Conservation (phyloP, 2,113 vertebrate genomes). For the Neotragus moschatus region DNA sequence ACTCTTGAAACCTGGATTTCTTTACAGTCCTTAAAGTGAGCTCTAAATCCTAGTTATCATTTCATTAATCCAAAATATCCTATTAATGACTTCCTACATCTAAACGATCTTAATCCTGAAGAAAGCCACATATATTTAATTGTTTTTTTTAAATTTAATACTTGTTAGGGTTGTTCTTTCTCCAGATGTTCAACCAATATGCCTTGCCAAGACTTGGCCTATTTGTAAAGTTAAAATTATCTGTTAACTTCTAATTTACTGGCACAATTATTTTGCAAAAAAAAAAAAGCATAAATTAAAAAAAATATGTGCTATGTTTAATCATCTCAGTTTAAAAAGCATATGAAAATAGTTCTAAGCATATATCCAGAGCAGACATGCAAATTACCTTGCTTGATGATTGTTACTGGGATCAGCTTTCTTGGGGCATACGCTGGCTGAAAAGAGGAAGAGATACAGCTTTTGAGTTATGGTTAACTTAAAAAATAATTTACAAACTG, state of each 20-base stretch:
- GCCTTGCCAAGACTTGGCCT: background rate
- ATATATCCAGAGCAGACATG: background rate
- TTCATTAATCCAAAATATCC: conserved; percentile 5
- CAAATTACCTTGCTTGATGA: conserved; percentile 85
- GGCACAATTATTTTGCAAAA: background rate
- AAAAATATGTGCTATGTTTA: background rate
- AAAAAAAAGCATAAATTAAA: background rate
- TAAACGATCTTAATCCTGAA: background rate
- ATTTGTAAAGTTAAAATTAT: background rate
- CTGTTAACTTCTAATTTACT: background rate
- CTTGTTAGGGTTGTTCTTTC: background rate
- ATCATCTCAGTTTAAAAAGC: background rate
- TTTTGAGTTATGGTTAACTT: conserved; percentile 8
- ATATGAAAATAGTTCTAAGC: background rate
- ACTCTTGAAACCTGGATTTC: background rate
- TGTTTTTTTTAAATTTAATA: background rate
- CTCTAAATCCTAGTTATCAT: background rate
- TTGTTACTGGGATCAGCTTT: conserved; percentile 80
- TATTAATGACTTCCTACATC: background rate
- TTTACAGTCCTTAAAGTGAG: background rate
- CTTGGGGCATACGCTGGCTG: conserved; percentile 79
- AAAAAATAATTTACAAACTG: background rate
- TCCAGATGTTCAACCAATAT: background rate
- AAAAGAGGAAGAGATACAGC: conserved; percentile 14
- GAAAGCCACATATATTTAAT: background rate